A percentile compares a stretch with the other conserved stretches of the same genome.
Conservation (phyloP, 2,888 invertebrate genomes). For the Ophonus ardosiacus region DNA sequence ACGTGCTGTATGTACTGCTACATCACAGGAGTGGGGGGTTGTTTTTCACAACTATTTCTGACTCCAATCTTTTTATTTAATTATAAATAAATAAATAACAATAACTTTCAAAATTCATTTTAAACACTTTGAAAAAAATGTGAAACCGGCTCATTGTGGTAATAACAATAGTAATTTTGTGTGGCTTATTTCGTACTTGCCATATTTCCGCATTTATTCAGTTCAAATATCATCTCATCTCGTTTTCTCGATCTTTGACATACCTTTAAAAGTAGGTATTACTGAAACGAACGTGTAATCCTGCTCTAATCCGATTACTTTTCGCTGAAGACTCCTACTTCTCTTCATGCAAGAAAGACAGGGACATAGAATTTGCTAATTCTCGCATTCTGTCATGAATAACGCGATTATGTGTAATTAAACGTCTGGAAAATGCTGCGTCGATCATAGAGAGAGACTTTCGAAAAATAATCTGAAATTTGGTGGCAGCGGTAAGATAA, state of each 20-base stretch:
- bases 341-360: not conserved
- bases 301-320: not conserved
- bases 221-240: not conserved
- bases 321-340: not conserved
- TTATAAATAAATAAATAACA: too few species aligned
- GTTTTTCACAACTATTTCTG: too few species aligned
- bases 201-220: not conserved
- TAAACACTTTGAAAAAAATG: too few species aligned
- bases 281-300: not conserved
- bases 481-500: too few species aligned
- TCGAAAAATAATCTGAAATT: too few species aligned
- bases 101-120: too few species aligned
- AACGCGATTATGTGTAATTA: slow-evolving; percentile 37
- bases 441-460: not conserved
- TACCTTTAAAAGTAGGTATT: not conserved
- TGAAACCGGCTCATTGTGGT: too few species aligned
- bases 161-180: too few species aligned
- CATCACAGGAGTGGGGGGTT: too few species aligned
- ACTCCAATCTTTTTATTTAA: too few species aligned
- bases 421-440: slow-evolving; percentile 45
- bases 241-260: not conserved
- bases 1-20: too few species aligned
- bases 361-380: slow-evolving; percentile 5
- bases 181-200: not conserved
- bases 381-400: slow-evolving; percentile 5